Percentiles rank a stretch among this genome's conserved stretches.
Conservation (phyloP, 2,888 invertebrate species). For the Arge pagana region DNA sequence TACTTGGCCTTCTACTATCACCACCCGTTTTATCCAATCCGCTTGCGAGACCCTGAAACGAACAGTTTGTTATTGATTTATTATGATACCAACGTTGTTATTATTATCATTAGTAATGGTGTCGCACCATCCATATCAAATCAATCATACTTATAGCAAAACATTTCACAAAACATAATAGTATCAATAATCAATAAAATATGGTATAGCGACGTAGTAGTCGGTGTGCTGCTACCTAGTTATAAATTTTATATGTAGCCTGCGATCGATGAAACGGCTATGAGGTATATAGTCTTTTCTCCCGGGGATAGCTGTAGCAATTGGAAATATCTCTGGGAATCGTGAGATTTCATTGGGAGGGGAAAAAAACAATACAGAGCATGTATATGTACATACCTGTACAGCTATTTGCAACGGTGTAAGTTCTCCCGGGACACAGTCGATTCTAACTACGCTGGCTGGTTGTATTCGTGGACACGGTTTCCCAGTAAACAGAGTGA, state of each 20-base stretch:
- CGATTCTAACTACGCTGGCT: constrained; percentile 46
- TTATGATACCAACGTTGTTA: neutral
- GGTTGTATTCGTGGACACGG: constrained; percentile 53
- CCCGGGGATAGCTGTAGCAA: neutral
- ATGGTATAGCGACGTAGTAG: constrained; percentile 14
- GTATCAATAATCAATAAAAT: constrained; percentile 16
- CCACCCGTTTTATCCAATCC: constrained; percentile 33
- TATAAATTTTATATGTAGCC: constrained; percentile 16
- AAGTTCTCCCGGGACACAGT: constrained; percentile 50
- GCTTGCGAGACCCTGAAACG: constrained; percentile 41
- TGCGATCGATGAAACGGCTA: constrained; percentile 7
- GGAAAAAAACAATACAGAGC: too few relatives aligned
- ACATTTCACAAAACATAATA: constrained; percentile 1
- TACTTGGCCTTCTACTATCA: constrained; percentile 23
- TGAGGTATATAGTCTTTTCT: neutral
- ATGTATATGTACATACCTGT: constrained; percentile 52
- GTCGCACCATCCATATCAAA: constrained; percentile 8
- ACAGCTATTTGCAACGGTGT: constrained; percentile 57
- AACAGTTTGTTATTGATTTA: neutral
- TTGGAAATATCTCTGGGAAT: too few relatives aligned
- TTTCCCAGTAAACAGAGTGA: constrained; percentile 55
- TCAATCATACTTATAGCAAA: too few relatives aligned
- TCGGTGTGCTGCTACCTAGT: constrained; percentile 5
- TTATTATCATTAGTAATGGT: neutral
- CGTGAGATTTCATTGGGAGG: too few relatives aligned